Base-by-base conservation (phyloP, 2,113 vertebrate genomes). In the Neomonachus schauinslandi region DNA sequence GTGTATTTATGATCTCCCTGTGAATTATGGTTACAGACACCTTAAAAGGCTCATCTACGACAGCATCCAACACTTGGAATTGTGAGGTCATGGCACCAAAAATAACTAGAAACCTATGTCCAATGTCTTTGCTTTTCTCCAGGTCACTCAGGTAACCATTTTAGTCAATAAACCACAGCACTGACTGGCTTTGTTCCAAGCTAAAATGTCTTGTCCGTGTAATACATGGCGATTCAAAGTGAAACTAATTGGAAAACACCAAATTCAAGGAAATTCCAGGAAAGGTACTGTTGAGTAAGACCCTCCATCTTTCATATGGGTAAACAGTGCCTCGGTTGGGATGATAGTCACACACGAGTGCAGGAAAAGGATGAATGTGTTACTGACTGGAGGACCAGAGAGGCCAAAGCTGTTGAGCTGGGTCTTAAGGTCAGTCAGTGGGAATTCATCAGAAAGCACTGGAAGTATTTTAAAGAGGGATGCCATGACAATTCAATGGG, bases 11-110 rank as follows among this genome's bases (percentile, higher is more conserved):
- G 33, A n/a, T 7, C 53, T 18, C n/a, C 28, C 39, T 10, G 18
- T 1, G 0, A n/a, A 9, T 59, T 15, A 87, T 1, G n/a, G 28
- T 11, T 8, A 1, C 19, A 57, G 61, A 51, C 3, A 59, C 19
- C 5, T 46, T 61, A 65, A 72, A 74, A 77, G 49, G 21, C 46
- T 53, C 33, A 26, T 24, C 36, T 51, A 36, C 2, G 24, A 57
- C 8, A 88, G 63, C 5, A 1, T 46, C 55, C 13, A 63, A 14
- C 9, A 61, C 46, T 39, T 86, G 96, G 19, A 74, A 53, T 5
- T 77, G 77, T 63, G 79, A 93, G 19, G 31, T 24, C 84, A n/a
- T 0, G 14, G 81, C 15, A 51, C 15, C 71, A 80, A 39, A 10
- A 72, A 16, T 19, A 21, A 67, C 49, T n/a, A 76, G 33, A 87